Evolutionary conservation across 1,140 invertebrate genomes (phyloP), one percentile per base, ranked within the genome.

Genomic region (Lasioglossum baleicum): DNA sequence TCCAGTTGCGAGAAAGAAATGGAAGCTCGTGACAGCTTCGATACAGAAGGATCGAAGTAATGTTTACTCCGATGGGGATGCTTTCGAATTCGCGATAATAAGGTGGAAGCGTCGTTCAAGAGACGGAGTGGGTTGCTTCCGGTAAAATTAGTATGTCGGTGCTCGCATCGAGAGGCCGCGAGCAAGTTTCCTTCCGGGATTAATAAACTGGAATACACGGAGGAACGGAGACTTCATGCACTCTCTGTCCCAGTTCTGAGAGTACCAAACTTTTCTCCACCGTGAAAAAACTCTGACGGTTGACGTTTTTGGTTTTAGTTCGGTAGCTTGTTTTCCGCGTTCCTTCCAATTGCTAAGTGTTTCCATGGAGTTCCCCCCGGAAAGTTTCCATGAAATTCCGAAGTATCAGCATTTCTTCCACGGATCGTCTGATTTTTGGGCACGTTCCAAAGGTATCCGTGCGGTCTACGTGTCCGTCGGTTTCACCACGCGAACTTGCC

Each of bases 361-460:
- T 58, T 7, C 20, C 53, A n/a, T 7, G 20, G 15, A 56, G 53
- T 56, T n/a, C 6, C 6, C 31, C 35, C 35, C 35, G 35, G 31
- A 7, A 31, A 35, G 17, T 64, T 15, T 40, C 31, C 35, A 4
- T 31, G 48, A 56, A 58, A 20, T 70, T 70, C 56, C 68, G 17
- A 70, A 70, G 42, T 20, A 67, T 35, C 51, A 31, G 51, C 3
- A 17, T 26, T 64, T 64, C 58, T 42, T 74, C 65, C 42, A 6
- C 26, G 61, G 61, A 26, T 74, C 44, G 60, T 11, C 35, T 17
- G 61, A 66, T 75, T 58, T 35, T 66, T 56, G 63, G 48, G 26
- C 15, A 6, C 20, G 31, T 56, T 68, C 53, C 67, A 78, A 78
- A 15, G 13, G 15, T 15, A n/a, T 26, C 22, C 10, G 6, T 4